Percentiles rank a stretch among this genome's conserved stretches.
phyloP scores from a whole-genome alignment of 1,140 invertebrate species.

The Bradynema listronoti region DNA sequence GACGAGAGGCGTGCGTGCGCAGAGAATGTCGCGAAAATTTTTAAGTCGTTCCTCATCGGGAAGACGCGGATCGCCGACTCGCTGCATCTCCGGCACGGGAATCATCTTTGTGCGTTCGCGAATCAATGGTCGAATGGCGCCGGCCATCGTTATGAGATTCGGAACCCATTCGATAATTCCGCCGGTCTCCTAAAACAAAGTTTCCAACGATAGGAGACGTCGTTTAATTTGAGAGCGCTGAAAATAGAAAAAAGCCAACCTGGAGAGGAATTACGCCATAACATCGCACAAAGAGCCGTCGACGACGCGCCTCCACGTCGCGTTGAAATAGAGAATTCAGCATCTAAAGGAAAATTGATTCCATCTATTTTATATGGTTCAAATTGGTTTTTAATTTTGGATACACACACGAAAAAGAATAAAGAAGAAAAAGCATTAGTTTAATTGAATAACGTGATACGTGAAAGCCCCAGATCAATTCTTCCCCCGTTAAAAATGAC shows the following conservation, averaged over 20 bases:
- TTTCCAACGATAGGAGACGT: slow-evolving; percentile 65
- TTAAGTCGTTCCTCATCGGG: slow-evolving; percentile 23
- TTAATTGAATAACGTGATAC: too few relatives aligned
- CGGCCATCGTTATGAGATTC: slow-evolving; percentile 11
- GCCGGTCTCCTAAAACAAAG: slow-evolving; percentile 75
- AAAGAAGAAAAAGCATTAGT: too few relatives aligned
- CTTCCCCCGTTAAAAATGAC: too few relatives aligned
- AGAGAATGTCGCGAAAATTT: slow-evolving; percentile 18
- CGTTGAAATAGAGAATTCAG: slow-evolving; percentile 19
- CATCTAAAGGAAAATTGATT: slow-evolving; percentile 31
- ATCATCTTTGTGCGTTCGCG: slow-evolving; percentile 13
- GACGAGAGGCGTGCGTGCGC: slow-evolving; percentile 35
- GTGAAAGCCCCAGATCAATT: too few relatives aligned
- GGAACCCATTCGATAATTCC: slow-evolving; percentile 83
- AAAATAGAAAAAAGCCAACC: slow-evolving; percentile 15
- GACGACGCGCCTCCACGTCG: slow-evolving; percentile 64
- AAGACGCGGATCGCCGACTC: not conserved
- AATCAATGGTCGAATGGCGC: slow-evolving; percentile 6
- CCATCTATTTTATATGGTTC: not conserved
- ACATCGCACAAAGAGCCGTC: slow-evolving; percentile 78
- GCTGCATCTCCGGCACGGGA: slow-evolving; percentile 41
- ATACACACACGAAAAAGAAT: too few relatives aligned
- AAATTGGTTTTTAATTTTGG: too few relatives aligned
- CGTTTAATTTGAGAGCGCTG: slow-evolving; percentile 44
- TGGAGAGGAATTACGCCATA: slow-evolving; percentile 64